Percentiles rank a stretch among this genome's conserved stretches.
These are phyloP conservation scores for Hydrophis major DNA, from an alignment of 2,797 vertebrate genomes.

Conservation along the genomic window DNA sequence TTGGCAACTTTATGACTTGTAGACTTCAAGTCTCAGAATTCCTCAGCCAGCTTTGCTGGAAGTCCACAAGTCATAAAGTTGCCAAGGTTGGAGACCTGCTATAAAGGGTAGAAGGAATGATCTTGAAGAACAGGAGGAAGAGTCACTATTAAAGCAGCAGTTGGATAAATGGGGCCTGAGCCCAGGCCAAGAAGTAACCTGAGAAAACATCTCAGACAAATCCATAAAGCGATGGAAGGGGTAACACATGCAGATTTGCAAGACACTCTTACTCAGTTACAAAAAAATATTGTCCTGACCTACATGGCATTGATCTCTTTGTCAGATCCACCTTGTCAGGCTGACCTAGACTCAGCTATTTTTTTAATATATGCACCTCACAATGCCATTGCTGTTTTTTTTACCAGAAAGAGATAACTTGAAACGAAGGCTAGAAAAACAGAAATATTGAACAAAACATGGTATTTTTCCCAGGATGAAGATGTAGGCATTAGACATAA, in stretches of 20 bases:
- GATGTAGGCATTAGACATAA: background rate
- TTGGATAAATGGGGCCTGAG: background rate
- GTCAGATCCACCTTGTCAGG: background rate
- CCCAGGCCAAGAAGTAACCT: background rate
- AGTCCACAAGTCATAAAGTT: no score
- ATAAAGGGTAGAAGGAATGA: background rate
- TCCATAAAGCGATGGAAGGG: background rate
- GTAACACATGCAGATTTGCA: background rate
- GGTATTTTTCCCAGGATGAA: conserved; percentile 14
- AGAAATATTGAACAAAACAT: background rate
- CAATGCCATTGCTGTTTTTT: background rate
- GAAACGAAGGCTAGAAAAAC: background rate
- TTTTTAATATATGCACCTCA: background rate
- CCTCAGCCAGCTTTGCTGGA: no score
- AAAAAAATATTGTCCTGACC: background rate
- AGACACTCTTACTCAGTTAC: background rate
- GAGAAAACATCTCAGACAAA: background rate
- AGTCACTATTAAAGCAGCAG: background rate
- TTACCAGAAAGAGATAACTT: conserved; percentile 25
- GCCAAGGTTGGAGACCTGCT: background rate
- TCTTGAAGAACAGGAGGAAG: background rate
- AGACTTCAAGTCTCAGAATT: no score
- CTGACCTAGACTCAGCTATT: background rate
- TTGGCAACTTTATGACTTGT: no score
- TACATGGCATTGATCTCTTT: background rate